Conservation (phyloP, 2,888 invertebrate species). For the Nomada goodeniana region DNA sequence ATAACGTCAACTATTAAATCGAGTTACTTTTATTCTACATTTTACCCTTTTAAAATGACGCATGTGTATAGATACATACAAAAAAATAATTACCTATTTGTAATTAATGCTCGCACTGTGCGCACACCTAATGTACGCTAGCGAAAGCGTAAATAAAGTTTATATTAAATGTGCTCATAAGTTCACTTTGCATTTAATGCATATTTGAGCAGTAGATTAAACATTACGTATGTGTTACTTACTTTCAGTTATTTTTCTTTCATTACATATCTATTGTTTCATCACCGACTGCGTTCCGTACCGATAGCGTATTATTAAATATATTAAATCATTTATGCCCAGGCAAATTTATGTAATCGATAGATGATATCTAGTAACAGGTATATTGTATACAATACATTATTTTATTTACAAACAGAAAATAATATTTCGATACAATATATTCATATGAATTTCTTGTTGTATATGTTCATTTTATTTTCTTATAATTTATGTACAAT, state of each 20-base stretch:
- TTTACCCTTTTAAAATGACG: conserved; percentile 1
- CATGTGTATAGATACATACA: conserved; percentile 15
- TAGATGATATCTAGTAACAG: not conserved
- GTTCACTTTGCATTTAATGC: conserved; percentile 10
- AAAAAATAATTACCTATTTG: conserved; percentile 1
- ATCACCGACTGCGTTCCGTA: conserved; percentile 1
- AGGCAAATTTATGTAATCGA: conserved; percentile 9
- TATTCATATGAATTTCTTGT: conserved; percentile 13
- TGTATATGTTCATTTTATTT: conserved; percentile 11
- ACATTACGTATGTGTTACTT: not conserved
- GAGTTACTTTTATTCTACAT: conserved; percentile 35
- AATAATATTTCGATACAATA: conserved; percentile 16
- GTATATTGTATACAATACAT: conserved; percentile 10
- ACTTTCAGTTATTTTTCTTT: conserved; percentile 28
- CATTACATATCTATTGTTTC: conserved; percentile 6
- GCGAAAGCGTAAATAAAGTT: conserved; percentile 24
- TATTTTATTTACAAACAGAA: conserved; percentile 9
- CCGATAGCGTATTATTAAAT: not conserved
- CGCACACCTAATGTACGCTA: conserved; percentile 7
- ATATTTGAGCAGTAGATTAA: not conserved
- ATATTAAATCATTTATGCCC: not conserved
- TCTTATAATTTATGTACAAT: conserved; percentile 7
- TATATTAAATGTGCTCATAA: conserved; percentile 12
- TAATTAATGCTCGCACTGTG: not conserved
- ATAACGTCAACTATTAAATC: conserved; percentile 36